A percentile compares a stretch with the other conserved stretches of the same genome.
These are phyloP conservation scores for Acyrthosiphon pisum DNA, from an alignment of 1,140 invertebrate genomes.

Conservation along the genomic window DNA sequence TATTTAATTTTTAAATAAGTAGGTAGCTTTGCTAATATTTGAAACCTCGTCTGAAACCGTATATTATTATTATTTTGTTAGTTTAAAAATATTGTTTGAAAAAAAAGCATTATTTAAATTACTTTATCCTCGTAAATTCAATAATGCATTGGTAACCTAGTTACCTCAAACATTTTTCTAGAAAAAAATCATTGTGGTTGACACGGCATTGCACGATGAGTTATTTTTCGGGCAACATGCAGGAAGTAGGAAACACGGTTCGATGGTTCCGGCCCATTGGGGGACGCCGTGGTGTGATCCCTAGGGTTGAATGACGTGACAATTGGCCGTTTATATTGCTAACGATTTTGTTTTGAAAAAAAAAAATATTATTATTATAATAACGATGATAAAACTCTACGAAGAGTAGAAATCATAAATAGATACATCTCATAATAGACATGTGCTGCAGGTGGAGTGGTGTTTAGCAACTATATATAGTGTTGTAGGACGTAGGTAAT, in stretches of 20 bases:
- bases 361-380: neutral
- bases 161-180: constrained; percentile 37
- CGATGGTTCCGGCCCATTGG: constrained; percentile 30
- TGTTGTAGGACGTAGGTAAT: constrained; percentile 2
- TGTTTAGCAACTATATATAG: neutral
- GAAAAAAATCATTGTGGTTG: constrained; percentile 41
- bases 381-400: neutral
- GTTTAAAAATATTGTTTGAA: neutral
- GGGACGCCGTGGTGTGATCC: constrained; percentile 1
- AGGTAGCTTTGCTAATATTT: neutral
- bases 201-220: constrained; percentile 50
- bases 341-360: constrained; percentile 25
- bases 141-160: constrained; percentile 42
- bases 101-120: neutral
- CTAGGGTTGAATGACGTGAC: constrained; percentile 40
- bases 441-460: neutral
- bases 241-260: constrained; percentile 55
- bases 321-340: constrained; percentile 46
- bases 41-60: neutral
- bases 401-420: constrained; percentile 34
- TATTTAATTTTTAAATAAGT: constrained; percentile 1
- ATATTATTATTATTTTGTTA: neutral
- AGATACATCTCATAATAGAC: constrained; percentile 32
- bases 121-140: constrained; percentile 13
- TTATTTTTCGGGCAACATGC: constrained; percentile 9